Evolutionary conservation across 2,888 invertebrate species (phyloP).

Genomic region (Polydrusus tereticollis): DNA sequence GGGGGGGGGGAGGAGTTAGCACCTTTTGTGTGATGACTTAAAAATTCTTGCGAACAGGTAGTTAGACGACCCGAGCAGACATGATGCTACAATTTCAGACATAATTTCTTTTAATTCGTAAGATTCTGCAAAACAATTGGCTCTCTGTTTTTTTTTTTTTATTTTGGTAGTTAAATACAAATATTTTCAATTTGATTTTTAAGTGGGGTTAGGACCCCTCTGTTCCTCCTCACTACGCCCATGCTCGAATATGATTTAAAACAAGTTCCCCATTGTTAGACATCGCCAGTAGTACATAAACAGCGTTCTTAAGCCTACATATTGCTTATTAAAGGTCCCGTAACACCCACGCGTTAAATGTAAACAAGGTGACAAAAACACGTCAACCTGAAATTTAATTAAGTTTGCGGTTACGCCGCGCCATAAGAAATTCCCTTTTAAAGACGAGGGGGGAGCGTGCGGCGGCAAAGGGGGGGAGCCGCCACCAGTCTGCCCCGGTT

Average conservation of each 20-base stretch:
- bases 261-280: not conserved
- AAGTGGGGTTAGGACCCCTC: too few species aligned
- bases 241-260: not conserved
- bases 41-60: too few species aligned
- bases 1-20: too few species aligned
- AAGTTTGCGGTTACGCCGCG: constrained; percentile 37
- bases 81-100: too few species aligned
- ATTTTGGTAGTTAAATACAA: too few species aligned
- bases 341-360: constrained; percentile 29
- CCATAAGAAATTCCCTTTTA: constrained; percentile 45
- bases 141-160: too few species aligned
- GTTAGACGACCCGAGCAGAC: too few species aligned
- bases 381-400: constrained; percentile 44
- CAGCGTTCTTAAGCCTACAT: not conserved
- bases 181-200: too few species aligned
- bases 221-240: not conserved
- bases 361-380: constrained; percentile 45
- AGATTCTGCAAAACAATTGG: too few species aligned
- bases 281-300: not conserved
- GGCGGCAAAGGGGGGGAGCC: constrained; percentile 15
- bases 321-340: not conserved
- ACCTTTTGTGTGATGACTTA: too few species aligned
- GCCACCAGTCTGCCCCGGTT: constrained; percentile 42
- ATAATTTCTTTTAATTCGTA: too few species aligned
- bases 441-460: constrained; percentile 16